A percentile compares a stretch with the other conserved stretches of the same genome.
phyloP scores from a whole-genome alignment of 2,797 vertebrate species.

The Discoglossus pictus region DNA sequence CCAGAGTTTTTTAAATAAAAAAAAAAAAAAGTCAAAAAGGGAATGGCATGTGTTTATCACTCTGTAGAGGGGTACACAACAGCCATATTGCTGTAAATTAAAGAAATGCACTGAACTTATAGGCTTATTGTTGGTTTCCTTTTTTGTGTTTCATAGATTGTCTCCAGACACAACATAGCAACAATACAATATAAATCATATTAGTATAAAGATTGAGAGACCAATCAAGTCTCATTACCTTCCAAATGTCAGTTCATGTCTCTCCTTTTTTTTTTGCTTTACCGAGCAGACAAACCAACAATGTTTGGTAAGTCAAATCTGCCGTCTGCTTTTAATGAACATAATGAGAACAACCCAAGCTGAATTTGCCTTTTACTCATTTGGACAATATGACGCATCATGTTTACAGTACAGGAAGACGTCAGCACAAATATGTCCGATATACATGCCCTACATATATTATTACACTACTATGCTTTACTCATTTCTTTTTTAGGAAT shows the following conservation, averaged over 20 bases:
- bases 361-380: background rate
- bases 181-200: constrained; percentile 9
- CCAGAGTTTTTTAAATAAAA: background rate
- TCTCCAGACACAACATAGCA: constrained; percentile 3
- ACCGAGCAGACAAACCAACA: background rate
- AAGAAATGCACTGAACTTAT: background rate
- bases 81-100: background rate
- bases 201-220: constrained; percentile 1
- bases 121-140: background rate
- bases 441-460: too few species aligned
- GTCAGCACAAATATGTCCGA: constrained; percentile 1
- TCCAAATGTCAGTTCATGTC: background rate
- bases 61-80: too few species aligned
- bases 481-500: too few species aligned
- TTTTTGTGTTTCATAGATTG: background rate
- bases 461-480: too few species aligned
- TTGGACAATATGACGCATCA: background rate
- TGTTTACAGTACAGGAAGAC: background rate
- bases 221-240: background rate
- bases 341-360: background rate
- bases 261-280: background rate
- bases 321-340: constrained; percentile 11
- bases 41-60: too few species aligned
- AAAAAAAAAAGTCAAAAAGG: too few species aligned
- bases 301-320: background rate